Percentiles rank a stretch among this genome's conserved stretches.
Conservation (phyloP, 1,140 invertebrate species). For the Platorchestia sp. region DNA sequence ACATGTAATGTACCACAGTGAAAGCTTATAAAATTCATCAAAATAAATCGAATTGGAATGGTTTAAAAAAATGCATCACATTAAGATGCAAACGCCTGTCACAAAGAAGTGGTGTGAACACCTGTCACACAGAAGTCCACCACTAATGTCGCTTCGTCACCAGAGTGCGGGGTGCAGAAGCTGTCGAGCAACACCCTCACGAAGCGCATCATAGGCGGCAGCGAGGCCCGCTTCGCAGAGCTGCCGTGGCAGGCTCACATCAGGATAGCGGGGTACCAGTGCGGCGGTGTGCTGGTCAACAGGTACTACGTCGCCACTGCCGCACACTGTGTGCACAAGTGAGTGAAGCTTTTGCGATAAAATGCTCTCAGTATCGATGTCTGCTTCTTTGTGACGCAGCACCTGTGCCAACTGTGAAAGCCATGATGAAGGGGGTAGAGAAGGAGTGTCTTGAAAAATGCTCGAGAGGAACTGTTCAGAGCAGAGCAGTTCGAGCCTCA, state of each 20-base stretch:
- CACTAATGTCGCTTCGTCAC: conserved; percentile 16
- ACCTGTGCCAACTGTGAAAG: no score
- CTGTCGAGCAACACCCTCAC: conserved; percentile 72
- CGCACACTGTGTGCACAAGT: conserved; percentile 81
- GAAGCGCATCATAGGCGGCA: conserved; percentile 80
- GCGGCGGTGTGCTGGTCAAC: conserved; percentile 80
- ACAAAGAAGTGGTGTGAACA: neutral
- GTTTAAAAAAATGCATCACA: neutral
- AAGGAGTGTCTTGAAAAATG: no score
- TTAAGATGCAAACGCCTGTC: neutral
- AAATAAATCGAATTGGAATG: neutral
- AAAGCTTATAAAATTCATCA: neutral
- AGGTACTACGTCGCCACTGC: conserved; percentile 78
- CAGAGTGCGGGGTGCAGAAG: conserved; percentile 78
- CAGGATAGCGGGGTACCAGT: conserved; percentile 84
- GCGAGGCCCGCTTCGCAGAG: conserved; percentile 76
- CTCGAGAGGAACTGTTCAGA: no score
- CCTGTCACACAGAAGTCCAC: neutral
- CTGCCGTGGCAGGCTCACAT: conserved; percentile 90
- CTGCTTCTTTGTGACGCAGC: no score
- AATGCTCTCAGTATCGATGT: no score
- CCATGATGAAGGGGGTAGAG: no score
- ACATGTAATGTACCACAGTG: no score
- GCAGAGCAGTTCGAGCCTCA: no score
- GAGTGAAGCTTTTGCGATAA: conserved; percentile 32